Percentiles rank a stretch among this genome's conserved stretches.
Conservation (phyloP, 2,797 vertebrate species). For the Epinephelus awoara region DNA sequence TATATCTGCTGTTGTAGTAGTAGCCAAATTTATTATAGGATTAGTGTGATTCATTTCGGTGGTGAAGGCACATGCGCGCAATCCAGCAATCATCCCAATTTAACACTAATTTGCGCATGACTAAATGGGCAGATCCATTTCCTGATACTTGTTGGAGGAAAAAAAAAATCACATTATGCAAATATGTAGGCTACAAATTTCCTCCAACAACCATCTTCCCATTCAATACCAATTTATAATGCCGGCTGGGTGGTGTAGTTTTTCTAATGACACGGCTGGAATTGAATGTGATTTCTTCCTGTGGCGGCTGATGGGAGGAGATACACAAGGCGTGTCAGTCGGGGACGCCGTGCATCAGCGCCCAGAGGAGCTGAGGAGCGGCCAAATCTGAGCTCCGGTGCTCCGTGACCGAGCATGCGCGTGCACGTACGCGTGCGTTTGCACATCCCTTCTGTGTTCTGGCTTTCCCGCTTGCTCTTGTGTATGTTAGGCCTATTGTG, state of each 20-base stretch:
- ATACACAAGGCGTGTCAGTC: conserved; percentile 63
- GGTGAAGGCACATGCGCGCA: conserved; percentile 32
- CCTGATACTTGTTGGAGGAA: conserved; percentile 56
- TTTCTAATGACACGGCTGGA: conserved; percentile 67
- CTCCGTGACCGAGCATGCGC: conserved; percentile 18
- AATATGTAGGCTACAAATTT: conserved; percentile 62
- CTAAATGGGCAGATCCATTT: conserved; percentile 72
- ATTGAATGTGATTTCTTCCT: conserved; percentile 54
- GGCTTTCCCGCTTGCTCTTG: neutral
- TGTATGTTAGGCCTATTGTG: neutral
- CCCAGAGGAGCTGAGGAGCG: conserved; percentile 22
- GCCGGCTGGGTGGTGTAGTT: conserved; percentile 45
- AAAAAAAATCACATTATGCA: conserved; percentile 69
- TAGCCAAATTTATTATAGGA: conserved; percentile 20
- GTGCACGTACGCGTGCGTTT: neutral
- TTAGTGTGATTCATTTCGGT: conserved; percentile 46
- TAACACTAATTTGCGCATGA: conserved; percentile 64
- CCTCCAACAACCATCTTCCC: conserved; percentile 28
- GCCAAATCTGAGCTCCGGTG: conserved; percentile 31
- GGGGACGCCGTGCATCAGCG: conserved; percentile 42
- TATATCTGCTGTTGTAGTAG: conserved; percentile 24
- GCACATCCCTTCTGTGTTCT: neutral
- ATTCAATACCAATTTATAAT: conserved; percentile 54
- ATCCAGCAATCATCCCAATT: conserved; percentile 56
- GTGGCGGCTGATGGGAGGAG: conserved; percentile 66